phyloP scores from a whole-genome alignment of 2,113 vertebrate genomes.

The Vireo altiloquus region DNA sequence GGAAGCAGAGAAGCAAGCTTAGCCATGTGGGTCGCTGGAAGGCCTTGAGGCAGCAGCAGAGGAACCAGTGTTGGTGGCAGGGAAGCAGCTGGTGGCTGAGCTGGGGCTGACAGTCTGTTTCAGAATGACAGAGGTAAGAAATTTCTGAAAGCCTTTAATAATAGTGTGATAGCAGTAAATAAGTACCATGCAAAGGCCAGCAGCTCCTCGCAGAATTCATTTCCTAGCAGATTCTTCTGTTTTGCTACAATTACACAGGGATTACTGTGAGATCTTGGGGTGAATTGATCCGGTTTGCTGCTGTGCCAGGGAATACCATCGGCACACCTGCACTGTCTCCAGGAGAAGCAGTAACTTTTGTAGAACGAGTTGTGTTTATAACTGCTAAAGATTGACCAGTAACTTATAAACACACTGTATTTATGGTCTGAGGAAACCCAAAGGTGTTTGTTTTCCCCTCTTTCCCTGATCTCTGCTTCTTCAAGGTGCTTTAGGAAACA shows the following conservation, averaged over 20 bases:
- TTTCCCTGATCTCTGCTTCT: neutral
- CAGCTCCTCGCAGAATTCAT: rapidly evolving
- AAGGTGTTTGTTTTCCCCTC: neutral
- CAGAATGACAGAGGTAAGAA: neutral
- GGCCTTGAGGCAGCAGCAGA: neutral
- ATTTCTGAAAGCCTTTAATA: neutral
- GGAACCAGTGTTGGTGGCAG: neutral
- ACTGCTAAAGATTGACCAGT: neutral
- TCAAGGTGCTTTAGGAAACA: neutral
- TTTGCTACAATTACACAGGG: neutral
- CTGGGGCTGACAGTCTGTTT: neutral
- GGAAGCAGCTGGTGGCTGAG: neutral
- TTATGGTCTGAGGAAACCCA: neutral
- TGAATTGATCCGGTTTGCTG: neutral
- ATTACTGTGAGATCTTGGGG: neutral
- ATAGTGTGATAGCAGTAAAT: neutral
- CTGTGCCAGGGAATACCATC: neutral
- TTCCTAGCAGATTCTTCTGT: neutral
- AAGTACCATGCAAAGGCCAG: neutral
- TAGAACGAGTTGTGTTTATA: neutral
- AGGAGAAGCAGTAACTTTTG: neutral
- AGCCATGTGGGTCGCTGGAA: neutral
- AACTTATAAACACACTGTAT: neutral
- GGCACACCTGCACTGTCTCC: neutral
- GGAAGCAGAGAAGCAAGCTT: neutral